Evolutionary conservation across 2,888 invertebrate genomes (phyloP).

Genomic region (Lasius fuliginosus): DNA sequence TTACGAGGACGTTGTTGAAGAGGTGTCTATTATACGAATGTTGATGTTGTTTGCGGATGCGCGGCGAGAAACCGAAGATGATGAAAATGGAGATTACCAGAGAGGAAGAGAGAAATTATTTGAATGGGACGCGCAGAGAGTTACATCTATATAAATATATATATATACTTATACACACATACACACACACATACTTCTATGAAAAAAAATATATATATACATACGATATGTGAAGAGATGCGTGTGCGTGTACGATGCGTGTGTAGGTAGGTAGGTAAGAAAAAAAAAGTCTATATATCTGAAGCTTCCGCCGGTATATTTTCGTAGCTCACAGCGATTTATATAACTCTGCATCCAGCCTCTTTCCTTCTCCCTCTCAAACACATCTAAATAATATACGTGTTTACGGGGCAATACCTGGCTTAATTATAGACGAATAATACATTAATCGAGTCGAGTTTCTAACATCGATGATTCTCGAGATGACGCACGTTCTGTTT

Average conservation of each 20-base stretch:
- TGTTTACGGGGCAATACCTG: conserved; percentile 39
- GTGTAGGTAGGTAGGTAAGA: conserved; percentile 52
- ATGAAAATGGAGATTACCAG: conserved; percentile 26
- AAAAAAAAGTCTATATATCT: conserved; percentile 16
- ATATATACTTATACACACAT: conserved; percentile 48
- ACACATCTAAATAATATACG: conserved; percentile 24
- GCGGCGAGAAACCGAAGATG: conserved; percentile 35
- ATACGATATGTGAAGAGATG: conserved; percentile 59
- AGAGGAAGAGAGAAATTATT: conserved; percentile 21
- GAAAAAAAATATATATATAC: conserved; percentile 52
- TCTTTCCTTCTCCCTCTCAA: conserved; percentile 4
- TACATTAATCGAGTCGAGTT: conserved; percentile 2
- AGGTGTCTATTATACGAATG: conserved; percentile 79
- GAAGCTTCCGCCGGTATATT: conserved; percentile 76
- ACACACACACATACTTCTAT: conserved; percentile 60
- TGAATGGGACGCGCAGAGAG: neutral
- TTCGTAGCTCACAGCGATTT: conserved; percentile 80
- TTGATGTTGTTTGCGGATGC: conserved; percentile 69
- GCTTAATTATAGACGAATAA: conserved; percentile 32
- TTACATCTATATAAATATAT: conserved; percentile 40
- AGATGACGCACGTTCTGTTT: conserved; percentile 16
- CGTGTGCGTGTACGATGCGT: conserved; percentile 58
- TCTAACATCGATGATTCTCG: conserved; percentile 1
- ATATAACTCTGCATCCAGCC: conserved; percentile 54
- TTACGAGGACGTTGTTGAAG: conserved; percentile 70